These are phyloP conservation scores for Delichon dasypus DNA, from an alignment of 2,797 vertebrate species.

Conservation along the genomic window DNA sequence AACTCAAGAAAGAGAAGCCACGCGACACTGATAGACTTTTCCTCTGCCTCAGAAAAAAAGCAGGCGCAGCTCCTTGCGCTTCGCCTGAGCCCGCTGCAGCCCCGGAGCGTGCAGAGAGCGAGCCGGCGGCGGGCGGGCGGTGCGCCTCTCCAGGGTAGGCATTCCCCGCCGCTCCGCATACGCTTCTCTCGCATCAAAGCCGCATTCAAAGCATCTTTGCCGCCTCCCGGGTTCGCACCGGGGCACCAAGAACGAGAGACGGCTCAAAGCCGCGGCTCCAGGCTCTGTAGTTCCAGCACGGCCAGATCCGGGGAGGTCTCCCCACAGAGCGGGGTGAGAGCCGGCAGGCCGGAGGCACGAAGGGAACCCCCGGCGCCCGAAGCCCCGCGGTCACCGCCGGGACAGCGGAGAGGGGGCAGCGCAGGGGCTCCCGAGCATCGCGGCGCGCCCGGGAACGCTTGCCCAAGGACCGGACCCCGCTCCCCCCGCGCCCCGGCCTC, in stretches of 20 bases:
- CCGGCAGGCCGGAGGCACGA: not conserved
- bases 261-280: not conserved
- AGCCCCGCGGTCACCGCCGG: not conserved
- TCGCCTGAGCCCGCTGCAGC: fast-evolving
- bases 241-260: not conserved
- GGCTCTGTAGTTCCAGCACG: not conserved
- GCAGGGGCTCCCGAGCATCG: not conserved
- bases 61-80: fast-evolving
- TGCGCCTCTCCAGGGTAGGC: not conserved
- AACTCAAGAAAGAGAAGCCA: not conserved
- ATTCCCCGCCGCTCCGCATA: not conserved
- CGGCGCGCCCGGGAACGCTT: too few relatives aligned
- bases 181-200: not conserved
- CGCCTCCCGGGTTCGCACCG: not conserved
- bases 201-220: not conserved
- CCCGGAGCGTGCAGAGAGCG: not conserved
- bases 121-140: not conserved
- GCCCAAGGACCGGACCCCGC: not conserved
- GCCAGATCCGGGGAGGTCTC: not conserved
- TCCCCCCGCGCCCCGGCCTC: not conserved
- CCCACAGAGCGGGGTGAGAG: fast-evolving
- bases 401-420: too few relatives aligned
- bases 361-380: fast-evolving
- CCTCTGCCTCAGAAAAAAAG: fast-evolving
- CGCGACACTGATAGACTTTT: fast-evolving